Evolutionary conservation across 2,113 vertebrate species (phyloP).

Genomic region (Oreochromis spilurus): DNA sequence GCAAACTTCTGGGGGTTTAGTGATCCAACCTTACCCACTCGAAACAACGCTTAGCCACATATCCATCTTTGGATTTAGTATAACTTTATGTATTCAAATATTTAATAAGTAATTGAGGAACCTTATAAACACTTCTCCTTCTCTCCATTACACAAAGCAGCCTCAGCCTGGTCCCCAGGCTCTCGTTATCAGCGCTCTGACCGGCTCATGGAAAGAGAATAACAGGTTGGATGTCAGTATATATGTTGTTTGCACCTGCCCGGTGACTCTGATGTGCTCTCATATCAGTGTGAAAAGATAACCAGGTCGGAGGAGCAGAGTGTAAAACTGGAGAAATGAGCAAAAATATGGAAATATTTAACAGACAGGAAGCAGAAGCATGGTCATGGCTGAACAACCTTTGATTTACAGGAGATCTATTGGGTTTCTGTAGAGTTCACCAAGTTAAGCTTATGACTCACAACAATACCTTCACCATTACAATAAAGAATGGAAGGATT

Average conservation of each 20-base stretch:
- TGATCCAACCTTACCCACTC: neutral
- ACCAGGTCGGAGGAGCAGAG: neutral
- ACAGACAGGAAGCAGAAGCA: neutral
- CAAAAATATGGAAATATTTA: neutral
- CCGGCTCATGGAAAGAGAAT: slow-evolving; percentile 31
- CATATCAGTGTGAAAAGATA: slow-evolving; percentile 6
- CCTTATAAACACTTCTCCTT: neutral
- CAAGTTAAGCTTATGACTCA: neutral
- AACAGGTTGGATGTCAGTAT: slow-evolving; percentile 36
- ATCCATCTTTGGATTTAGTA: neutral
- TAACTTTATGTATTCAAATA: neutral
- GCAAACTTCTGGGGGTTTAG: neutral
- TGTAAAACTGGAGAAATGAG: neutral
- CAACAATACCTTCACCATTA: neutral
- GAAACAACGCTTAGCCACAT: neutral
- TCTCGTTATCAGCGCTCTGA: slow-evolving; percentile 51
- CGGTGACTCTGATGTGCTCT: slow-evolving; percentile 22
- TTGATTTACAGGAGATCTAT: neutral
- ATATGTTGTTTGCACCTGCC: slow-evolving; percentile 31
- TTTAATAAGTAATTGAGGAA: neutral
- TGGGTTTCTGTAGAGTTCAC: neutral
- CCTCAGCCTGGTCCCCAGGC: slow-evolving; percentile 35
- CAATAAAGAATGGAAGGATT: neutral
- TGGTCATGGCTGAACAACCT: neutral
- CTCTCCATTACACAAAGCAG: neutral